These are phyloP conservation scores for Gandaritis pyraliata DNA, from an alignment of 2,888 invertebrate species.

Conservation along the genomic window DNA sequence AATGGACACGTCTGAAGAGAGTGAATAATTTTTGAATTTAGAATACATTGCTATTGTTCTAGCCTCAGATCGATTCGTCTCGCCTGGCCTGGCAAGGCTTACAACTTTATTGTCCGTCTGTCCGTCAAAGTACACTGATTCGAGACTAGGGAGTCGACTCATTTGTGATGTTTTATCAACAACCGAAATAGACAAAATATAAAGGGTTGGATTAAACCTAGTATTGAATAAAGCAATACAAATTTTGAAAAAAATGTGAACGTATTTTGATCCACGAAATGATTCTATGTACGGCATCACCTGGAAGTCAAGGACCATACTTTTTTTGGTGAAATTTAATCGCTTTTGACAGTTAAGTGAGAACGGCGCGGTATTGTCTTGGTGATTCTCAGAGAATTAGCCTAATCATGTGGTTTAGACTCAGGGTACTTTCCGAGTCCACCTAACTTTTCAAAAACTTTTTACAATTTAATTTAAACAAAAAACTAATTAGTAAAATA, in stretches of 20 bases:
- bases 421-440: constrained; percentile 12
- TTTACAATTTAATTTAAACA: constrained; percentile 37
- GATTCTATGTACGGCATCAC: no score
- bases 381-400: not conserved
- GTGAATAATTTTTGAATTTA: constrained; percentile 11
- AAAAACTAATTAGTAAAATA: constrained; percentile 40
- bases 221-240: no score
- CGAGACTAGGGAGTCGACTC: no score
- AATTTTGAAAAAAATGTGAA: no score
- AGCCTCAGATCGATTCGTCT: constrained; percentile 12
- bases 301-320: no score
- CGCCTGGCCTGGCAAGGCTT: not conserved
- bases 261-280: no score
- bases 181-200: no score
- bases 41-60: constrained; percentile 4
- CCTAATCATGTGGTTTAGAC: not conserved
- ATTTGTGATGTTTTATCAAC: no score
- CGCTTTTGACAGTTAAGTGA: no score
- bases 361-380: no score
- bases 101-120: constrained; percentile 13
- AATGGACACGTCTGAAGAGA: not conserved
- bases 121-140: not conserved
- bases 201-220: no score
- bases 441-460: constrained; percentile 35
- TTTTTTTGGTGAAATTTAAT: no score